Percentiles rank a stretch among this genome's conserved stretches.
Conservation (phyloP, 1,140 invertebrate genomes). For the Papilio dardanus region DNA sequence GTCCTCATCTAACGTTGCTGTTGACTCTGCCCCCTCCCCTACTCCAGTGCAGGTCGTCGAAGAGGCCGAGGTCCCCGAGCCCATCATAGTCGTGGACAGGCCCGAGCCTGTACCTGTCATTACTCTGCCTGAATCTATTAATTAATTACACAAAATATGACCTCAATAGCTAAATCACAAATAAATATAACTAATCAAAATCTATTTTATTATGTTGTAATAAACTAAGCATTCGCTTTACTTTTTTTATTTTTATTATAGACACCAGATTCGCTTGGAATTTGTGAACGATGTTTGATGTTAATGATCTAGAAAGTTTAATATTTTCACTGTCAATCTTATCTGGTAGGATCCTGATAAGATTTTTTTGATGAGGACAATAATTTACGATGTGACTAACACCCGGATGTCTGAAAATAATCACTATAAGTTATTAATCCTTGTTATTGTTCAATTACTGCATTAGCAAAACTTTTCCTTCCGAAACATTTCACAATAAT, state of each 20-base stretch:
- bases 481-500: no score
- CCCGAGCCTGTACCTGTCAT: constrained; percentile 30
- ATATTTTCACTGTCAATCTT: not conserved
- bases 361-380: not conserved
- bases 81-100: constrained; percentile 27
- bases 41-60: constrained; percentile 21
- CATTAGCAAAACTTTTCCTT: not conserved
- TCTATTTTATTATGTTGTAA: not conserved
- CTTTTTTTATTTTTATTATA: not conserved
- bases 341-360: not conserved
- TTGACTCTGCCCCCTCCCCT: constrained; percentile 34
- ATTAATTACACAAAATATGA: not conserved
- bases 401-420: not conserved
- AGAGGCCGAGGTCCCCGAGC: constrained; percentile 4
- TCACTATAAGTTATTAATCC: not conserved
- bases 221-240: not conserved
- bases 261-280: no score
- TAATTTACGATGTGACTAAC: not conserved
- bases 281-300: no score
- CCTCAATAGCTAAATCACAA: not conserved
- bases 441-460: not conserved
- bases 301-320: not conserved
- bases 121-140: constrained; percentile 5
- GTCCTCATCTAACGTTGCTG: constrained; percentile 32
- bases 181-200: not conserved